Conservation (phyloP, 2,113 vertebrate species). For the Oostethus manadensis region DNA sequence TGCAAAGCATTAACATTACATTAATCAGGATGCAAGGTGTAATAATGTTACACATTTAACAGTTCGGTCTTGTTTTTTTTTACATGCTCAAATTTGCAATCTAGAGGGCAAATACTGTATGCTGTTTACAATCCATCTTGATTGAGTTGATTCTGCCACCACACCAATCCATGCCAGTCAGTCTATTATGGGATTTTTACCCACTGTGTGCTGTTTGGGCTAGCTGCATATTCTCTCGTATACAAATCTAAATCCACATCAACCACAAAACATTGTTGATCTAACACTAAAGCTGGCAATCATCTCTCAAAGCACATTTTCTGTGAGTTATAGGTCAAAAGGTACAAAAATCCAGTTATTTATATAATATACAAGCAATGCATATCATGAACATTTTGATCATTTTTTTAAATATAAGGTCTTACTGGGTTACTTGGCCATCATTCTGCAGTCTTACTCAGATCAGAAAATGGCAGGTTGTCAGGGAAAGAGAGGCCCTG, state of each 20-base stretch:
- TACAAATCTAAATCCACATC: slow-evolving; percentile 1
- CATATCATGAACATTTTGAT: slow-evolving; percentile 29
- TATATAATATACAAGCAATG: slow-evolving; percentile 16
- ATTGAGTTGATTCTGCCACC: too few relatives aligned
- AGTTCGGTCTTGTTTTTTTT: too few relatives aligned
- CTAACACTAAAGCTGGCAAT: not conserved
- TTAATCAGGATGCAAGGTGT: too few relatives aligned
- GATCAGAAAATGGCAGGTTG: slow-evolving; percentile 37
- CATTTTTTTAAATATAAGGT: slow-evolving; percentile 3
- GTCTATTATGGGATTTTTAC: too few relatives aligned
- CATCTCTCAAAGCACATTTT: slow-evolving; percentile 18
- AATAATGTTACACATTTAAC: too few relatives aligned
- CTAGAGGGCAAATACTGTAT: too few relatives aligned
- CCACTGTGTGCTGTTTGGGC: too few relatives aligned
- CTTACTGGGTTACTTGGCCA: slow-evolving; percentile 35
- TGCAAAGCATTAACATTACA: too few relatives aligned
- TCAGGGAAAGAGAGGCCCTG: slow-evolving; percentile 42
- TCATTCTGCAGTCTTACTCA: slow-evolving; percentile 31
- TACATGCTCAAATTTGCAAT: too few relatives aligned
- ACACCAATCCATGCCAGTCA: too few relatives aligned
- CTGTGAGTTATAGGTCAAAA: slow-evolving; percentile 1
- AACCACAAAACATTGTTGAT: not conserved
- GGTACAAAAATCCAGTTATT: slow-evolving; percentile 21
- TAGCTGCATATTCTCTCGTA: not conserved
- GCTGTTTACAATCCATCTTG: too few relatives aligned